Conservation (phyloP, 2,888 invertebrate genomes). For the Drosophila prostipennis region DNA sequence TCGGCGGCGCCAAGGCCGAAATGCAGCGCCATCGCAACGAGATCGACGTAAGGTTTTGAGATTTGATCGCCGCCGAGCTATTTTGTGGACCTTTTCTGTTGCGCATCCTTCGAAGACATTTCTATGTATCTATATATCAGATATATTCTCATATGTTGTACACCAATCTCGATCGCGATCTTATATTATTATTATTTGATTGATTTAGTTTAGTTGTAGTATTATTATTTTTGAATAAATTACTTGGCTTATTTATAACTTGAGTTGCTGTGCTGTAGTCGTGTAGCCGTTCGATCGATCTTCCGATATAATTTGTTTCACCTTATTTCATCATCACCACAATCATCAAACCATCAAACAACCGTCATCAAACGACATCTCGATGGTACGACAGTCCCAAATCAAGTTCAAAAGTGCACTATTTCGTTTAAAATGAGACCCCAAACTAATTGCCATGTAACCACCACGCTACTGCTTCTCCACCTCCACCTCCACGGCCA, state of each 20-base stretch:
- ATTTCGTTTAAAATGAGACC: conserved; percentile 74
- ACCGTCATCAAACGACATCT: conserved; percentile 47
- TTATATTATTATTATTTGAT: conserved; percentile 33
- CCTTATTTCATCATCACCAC: conserved; percentile 40
- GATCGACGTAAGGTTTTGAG: conserved; percentile 85
- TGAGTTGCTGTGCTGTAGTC: conserved; percentile 30
- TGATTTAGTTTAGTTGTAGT: conserved; percentile 63
- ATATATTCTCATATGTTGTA: conserved; percentile 69
- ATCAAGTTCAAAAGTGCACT: conserved; percentile 76
- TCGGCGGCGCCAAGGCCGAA: conserved; percentile 85
- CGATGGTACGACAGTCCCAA: conserved; percentile 48
- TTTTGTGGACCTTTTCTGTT: conserved; percentile 48
- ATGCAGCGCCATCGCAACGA: conserved; percentile 86
- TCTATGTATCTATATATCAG: conserved; percentile 66
- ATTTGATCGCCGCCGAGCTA: conserved; percentile 20
- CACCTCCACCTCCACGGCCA: conserved; percentile 15
- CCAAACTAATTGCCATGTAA: conserved; percentile 55
- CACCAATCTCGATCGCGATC: conserved; percentile 50
- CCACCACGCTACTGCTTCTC: conserved; percentile 30
- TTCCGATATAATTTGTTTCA: conserved; percentile 22
- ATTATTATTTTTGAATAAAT: conserved; percentile 64
- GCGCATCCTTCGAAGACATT: conserved; percentile 74
- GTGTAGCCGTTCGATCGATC: conserved; percentile 5
- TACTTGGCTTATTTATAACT: conserved; percentile 53
- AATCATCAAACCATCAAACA: conserved; percentile 5